phyloP scores from a whole-genome alignment of 2,113 vertebrate genomes.

The Amblyopsis rosae region DNA sequence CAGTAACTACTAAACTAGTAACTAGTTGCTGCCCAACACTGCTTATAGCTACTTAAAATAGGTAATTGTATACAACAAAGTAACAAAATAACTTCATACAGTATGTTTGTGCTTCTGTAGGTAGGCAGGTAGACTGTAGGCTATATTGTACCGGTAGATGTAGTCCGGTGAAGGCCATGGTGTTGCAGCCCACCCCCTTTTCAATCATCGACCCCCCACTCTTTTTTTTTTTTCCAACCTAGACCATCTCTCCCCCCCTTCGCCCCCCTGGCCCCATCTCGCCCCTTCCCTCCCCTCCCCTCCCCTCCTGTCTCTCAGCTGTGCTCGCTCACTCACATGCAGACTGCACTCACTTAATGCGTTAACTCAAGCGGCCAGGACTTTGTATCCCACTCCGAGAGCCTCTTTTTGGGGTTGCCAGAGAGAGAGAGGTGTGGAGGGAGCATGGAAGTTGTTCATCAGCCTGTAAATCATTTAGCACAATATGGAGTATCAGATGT shows the following conservation, averaged over 20 bases:
- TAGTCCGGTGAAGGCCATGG: too few species aligned
- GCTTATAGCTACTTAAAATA: too few species aligned
- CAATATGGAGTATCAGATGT: constrained; percentile 65
- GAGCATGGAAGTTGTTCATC: constrained; percentile 73
- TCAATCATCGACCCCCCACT: neutral
- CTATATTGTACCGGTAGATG: too few species aligned
- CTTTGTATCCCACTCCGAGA: constrained; percentile 23
- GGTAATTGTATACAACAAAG: too few species aligned
- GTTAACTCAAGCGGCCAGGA: constrained; percentile 43
- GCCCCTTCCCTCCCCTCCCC: constrained; percentile 56
- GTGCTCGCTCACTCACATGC: constrained; percentile 63
- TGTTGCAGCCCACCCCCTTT: neutral
- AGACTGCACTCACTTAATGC: constrained; percentile 30
- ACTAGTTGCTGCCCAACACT: too few species aligned
- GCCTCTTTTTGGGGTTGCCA: constrained; percentile 33
- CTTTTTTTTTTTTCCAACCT: neutral
- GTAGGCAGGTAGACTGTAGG: neutral
- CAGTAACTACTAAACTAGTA: too few species aligned
- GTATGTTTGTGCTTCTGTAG: neutral
- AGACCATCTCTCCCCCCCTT: constrained; percentile 11
- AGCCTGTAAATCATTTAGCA: constrained; percentile 51
- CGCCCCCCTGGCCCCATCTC: constrained; percentile 59
- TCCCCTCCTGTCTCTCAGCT: constrained; percentile 70
- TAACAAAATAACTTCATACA: too few species aligned
- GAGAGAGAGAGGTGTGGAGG: constrained; percentile 18